These are phyloP conservation scores for Temnothorax rugatulus DNA, from an alignment of 2,888 invertebrate genomes.

Conservation along the genomic window DNA sequence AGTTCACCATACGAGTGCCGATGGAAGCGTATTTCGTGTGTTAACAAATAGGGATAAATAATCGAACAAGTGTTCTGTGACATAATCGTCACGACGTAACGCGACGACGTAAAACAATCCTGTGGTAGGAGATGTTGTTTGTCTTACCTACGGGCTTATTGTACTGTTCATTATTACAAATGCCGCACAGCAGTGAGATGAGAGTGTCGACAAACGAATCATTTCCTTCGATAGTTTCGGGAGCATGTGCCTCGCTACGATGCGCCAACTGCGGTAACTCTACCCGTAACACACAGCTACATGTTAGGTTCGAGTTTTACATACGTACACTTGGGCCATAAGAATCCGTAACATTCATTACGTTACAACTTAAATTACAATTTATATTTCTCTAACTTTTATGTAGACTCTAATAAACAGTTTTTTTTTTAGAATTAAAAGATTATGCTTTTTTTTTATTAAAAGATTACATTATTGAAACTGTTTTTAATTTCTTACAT, in stretches of 20 bases:
- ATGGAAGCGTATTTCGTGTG: neutral
- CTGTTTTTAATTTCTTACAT: neutral
- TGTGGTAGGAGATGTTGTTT: conserved; percentile 59
- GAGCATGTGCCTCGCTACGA: conserved; percentile 82
- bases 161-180: conserved; percentile 85
- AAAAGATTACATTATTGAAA: neutral
- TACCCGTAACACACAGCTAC: conserved; percentile 83
- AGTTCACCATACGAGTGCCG: conserved; percentile 4
- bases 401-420: neutral
- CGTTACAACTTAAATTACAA: neutral
- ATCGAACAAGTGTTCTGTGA: conserved; percentile 35
- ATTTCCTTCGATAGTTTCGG: conserved; percentile 81
- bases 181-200: conserved; percentile 85
- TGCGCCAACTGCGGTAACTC: conserved; percentile 81
- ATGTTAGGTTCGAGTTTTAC: conserved; percentile 81
- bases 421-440: too few species aligned
- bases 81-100: conserved; percentile 26
- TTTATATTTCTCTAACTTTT: neutral
- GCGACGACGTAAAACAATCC: conserved; percentile 9
- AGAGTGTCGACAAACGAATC: conserved; percentile 84
- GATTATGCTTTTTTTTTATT: neutral
- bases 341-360: conserved; percentile 3
- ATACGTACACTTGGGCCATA: conserved; percentile 79
- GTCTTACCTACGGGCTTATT: conserved; percentile 83
- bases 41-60: conserved; percentile 15